Percentiles rank a stretch among this genome's conserved stretches.
Conservation (phyloP, 2,113 vertebrate genomes). For the Nibea albiflora region DNA sequence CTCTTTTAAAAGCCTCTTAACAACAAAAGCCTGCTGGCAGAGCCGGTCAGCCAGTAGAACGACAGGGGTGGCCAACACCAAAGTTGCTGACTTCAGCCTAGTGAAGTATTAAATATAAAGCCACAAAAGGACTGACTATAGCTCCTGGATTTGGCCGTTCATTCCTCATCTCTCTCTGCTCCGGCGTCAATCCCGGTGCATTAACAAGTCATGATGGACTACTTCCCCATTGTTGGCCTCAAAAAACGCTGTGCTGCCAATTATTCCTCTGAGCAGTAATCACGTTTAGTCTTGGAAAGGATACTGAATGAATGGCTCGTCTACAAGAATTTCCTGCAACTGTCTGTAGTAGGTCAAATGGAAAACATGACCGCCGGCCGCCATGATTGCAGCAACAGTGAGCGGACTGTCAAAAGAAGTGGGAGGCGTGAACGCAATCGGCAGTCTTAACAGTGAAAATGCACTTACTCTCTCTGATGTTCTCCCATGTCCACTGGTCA, state of each 20-base stretch:
- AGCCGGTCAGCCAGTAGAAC: slow-evolving; percentile 41
- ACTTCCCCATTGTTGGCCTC: slow-evolving; percentile 52
- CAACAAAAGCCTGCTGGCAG: slow-evolving; percentile 34
- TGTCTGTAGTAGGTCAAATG: slow-evolving; percentile 75
- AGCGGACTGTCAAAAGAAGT: slow-evolving; percentile 21
- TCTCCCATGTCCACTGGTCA: slow-evolving; percentile 98
- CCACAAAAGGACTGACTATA: slow-evolving; percentile 58
- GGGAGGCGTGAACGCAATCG: slow-evolving; percentile 22
- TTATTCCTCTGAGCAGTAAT: slow-evolving; percentile 64
- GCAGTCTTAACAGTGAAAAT: background rate
- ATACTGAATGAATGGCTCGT: slow-evolving; percentile 72
- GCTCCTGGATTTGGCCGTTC: slow-evolving; percentile 62
- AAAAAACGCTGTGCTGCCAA: slow-evolving; percentile 55
- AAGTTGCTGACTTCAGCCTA: slow-evolving; percentile 68
- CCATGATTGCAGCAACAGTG: slow-evolving; percentile 43
- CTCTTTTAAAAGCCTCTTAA: slow-evolving; percentile 32
- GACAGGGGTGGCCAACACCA: slow-evolving; percentile 23
- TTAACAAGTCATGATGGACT: slow-evolving; percentile 54
- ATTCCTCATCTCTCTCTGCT: slow-evolving; percentile 66
- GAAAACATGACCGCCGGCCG: slow-evolving; percentile 60
- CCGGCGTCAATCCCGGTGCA: slow-evolving; percentile 43
- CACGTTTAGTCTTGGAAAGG: slow-evolving; percentile 66
- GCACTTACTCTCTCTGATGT: slow-evolving; percentile 94
- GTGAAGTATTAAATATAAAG: slow-evolving; percentile 72
- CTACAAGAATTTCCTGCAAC: slow-evolving; percentile 76